Conservation (phyloP, 2,113 vertebrate genomes). For the Pachyramphus minor region DNA sequence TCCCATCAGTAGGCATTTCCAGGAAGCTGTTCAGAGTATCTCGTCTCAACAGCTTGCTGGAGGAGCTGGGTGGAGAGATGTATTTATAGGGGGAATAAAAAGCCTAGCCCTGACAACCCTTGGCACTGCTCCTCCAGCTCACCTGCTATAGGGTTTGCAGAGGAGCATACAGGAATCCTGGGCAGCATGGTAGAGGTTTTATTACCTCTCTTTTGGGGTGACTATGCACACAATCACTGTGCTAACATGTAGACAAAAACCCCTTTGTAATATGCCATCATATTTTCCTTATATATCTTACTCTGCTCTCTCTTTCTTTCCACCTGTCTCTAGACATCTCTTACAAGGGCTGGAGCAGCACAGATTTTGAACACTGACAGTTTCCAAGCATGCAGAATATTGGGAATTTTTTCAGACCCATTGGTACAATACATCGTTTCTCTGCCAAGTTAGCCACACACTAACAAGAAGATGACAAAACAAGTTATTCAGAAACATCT, state of each 20-base stretch:
- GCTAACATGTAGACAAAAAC: background rate
- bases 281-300: background rate
- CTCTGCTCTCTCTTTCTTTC: background rate
- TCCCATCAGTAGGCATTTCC: background rate
- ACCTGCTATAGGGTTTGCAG: background rate
- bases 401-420: background rate
- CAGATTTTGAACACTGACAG: background rate
- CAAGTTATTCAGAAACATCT: background rate
- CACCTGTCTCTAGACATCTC: background rate
- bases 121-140: background rate
- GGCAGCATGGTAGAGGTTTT: background rate
- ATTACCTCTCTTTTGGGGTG: background rate
- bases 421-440: background rate
- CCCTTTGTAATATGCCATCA: background rate
- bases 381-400: background rate
- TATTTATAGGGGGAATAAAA: background rate
- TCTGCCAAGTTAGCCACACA: background rate
- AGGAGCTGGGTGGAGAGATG: background rate
- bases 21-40: background rate
- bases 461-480: background rate
- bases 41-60: slow-evolving; percentile 26
- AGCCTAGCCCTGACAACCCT: background rate
- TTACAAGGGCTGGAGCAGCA: background rate
- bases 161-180: background rate
- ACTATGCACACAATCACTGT: background rate